A percentile compares a stretch with the other conserved stretches of the same genome.
Evolutionary conservation across 2,797 vertebrate species (phyloP).

Genomic region (Enteromius viviparus): DNA sequence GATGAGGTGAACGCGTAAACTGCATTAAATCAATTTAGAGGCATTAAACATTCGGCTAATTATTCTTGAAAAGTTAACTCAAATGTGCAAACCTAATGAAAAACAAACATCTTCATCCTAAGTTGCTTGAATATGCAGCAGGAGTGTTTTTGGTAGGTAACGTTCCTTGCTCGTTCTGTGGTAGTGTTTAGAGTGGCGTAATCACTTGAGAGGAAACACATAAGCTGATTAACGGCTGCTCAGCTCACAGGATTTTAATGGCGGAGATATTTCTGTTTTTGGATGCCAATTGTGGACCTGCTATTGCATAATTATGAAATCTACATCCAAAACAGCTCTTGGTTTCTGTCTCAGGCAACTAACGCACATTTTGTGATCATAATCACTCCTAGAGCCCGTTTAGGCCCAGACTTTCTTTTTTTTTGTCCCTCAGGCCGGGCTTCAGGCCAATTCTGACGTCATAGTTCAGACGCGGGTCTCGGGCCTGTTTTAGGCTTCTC

Average conservation of each 20-base stretch:
- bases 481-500: no score
- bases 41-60: constrained; percentile 28
- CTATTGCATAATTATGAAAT: constrained; percentile 36
- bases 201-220: constrained; percentile 40
- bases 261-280: constrained; percentile 38
- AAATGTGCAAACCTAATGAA: constrained; percentile 9
- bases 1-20: constrained; percentile 11
- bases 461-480: no score
- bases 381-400: not conserved
- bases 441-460: no score
- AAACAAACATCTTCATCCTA: constrained; percentile 15
- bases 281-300: constrained; percentile 13
- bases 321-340: constrained; percentile 21
- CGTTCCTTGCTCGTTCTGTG: constrained; percentile 11
- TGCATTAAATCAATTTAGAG: constrained; percentile 2
- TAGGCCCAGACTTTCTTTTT: no score
- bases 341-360: constrained; percentile 16
- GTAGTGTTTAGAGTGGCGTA: constrained; percentile 15
- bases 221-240: constrained; percentile 13
- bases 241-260: constrained; percentile 28
- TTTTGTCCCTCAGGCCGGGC: no score
- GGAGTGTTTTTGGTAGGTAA: constrained; percentile 20
- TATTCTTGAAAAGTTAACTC: not conserved
- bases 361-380: constrained; percentile 1
- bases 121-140: constrained; percentile 7